Conservation (phyloP, 2,888 invertebrate genomes). For the Netelia melanura region DNA sequence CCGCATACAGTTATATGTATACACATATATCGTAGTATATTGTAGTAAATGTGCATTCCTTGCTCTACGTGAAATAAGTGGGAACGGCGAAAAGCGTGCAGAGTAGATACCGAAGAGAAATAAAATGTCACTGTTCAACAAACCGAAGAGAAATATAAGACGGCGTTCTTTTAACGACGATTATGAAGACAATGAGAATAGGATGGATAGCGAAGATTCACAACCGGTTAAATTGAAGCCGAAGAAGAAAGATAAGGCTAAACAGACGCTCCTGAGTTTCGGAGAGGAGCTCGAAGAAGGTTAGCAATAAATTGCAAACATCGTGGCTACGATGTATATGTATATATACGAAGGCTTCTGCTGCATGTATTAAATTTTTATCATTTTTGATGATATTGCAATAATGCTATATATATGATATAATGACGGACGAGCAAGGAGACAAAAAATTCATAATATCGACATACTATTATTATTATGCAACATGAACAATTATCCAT, state of each 20-base stretch:
- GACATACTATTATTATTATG: not conserved
- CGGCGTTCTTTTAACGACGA: constrained; percentile 90
- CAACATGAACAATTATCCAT: not conserved
- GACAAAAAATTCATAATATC: not conserved
- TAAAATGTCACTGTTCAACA: constrained; percentile 93
- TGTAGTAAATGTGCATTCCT: not conserved
- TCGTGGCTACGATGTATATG: not conserved
- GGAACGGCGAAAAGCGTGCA: constrained; percentile 9
- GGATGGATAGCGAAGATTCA: constrained; percentile 85
- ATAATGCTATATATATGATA: not conserved
- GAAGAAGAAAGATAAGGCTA: constrained; percentile 85
- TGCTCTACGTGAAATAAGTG: constrained; percentile 31
- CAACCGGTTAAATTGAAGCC: constrained; percentile 85
- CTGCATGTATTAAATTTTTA: not conserved
- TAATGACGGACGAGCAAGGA: not conserved
- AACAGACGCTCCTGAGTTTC: constrained; percentile 92
- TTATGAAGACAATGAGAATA: constrained; percentile 89
- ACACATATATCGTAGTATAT: not conserved
- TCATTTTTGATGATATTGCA: not conserved
- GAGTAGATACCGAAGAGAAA: constrained; percentile 5
- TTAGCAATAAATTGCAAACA: constrained; percentile 65
- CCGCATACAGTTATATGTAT: not conserved
- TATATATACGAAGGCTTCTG: no score
- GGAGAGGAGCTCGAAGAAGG: constrained; percentile 87
- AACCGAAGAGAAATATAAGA: constrained; percentile 94